Evolutionary conservation across 2,797 vertebrate genomes (phyloP), one percentile per base, ranked within the genome.

Genomic region (Sebastes wilsoni): DNA sequence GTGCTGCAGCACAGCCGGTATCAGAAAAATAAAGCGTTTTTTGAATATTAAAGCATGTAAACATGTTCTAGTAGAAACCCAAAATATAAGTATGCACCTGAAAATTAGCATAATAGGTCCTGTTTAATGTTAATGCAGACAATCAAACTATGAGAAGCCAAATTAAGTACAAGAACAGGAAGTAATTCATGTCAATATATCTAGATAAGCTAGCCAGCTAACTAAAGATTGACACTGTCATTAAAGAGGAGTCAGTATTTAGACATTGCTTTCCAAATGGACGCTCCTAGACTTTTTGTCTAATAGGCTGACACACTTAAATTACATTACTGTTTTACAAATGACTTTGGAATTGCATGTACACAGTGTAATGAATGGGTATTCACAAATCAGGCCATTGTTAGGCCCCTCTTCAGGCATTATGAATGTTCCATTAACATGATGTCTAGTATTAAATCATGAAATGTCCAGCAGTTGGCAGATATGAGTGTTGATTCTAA

Each of bases 191-290:
- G 34, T 59, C 13, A 28, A 4, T 65, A 60, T 18, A 32, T 22
- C 20, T 18, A 11, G 5, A 60, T 54, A 22, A 20, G 46, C 18
- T 49, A 20, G 18, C 66, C 34, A 66, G 72, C 78, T 69, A 71
- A 88, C 28, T 61, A 80, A 87, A 84, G 87, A 88, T 88, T 78
- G 89, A 88, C 67, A 79, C 68, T 7, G 65, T 80, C 66, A 71
- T 91, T 89, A 88, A 79, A 79, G 61, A 77, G 58, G 56, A 90
- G 77, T 89, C 69, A 72, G 82, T 87, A 84, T 80, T 56, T 78
- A 71, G 72, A 72, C 67, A 71, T 69, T 25, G 52, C 66, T 82
- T 82, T 76, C 20, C 16, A 62, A 84, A 69, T 82, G 58, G 25
- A 75, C 1, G 32, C 22, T 42, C 20, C 36, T 3, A 23, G 55